These are phyloP conservation scores for Dasyprocta punctata DNA, from an alignment of 2,113 vertebrate species.

Conservation along the genomic window DNA sequence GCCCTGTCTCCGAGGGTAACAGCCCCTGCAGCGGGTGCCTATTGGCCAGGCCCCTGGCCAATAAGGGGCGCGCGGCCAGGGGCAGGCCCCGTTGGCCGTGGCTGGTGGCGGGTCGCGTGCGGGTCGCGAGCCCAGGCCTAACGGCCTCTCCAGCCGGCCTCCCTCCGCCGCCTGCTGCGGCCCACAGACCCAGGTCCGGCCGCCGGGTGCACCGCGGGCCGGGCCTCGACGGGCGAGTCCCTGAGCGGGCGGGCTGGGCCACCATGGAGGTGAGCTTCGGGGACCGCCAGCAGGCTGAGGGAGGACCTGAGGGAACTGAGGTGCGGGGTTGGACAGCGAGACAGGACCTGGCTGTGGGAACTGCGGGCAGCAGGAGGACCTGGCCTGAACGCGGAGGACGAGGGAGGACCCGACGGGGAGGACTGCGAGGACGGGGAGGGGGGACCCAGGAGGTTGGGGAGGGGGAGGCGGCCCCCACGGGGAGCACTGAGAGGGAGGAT, in stretches of 20 bases:
- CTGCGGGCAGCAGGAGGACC: background rate
- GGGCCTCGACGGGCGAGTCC: constrained; percentile 60
- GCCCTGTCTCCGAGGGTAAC: constrained; percentile 43
- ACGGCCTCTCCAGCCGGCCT: constrained; percentile 63
- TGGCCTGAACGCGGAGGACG: no score
- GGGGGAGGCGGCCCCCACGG: no score
- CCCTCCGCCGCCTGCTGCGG: background rate
- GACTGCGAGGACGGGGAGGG: background rate
- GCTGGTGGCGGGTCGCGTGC: constrained; percentile 16
- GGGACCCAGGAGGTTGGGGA: background rate
- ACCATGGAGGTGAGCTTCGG: constrained; percentile 79
- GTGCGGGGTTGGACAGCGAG: background rate
- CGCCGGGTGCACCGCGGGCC: constrained; percentile 60
- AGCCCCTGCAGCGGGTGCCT: background rate
- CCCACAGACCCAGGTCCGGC: constrained; percentile 59
- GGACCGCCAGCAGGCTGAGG: constrained; percentile 9
- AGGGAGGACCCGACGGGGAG: background rate
- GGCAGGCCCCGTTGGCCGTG: background rate
- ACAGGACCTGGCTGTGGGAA: background rate
- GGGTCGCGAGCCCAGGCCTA: constrained; percentile 5
- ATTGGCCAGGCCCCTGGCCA: constrained; percentile 75
- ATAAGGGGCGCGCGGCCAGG: constrained; percentile 36
- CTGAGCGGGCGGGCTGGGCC: constrained; percentile 28
- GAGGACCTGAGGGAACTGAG: constrained; percentile 52
- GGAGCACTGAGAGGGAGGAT: no score